Evolutionary conservation across 2,888 invertebrate species (phyloP).

Genomic region (Tetragonisca angustula): DNA sequence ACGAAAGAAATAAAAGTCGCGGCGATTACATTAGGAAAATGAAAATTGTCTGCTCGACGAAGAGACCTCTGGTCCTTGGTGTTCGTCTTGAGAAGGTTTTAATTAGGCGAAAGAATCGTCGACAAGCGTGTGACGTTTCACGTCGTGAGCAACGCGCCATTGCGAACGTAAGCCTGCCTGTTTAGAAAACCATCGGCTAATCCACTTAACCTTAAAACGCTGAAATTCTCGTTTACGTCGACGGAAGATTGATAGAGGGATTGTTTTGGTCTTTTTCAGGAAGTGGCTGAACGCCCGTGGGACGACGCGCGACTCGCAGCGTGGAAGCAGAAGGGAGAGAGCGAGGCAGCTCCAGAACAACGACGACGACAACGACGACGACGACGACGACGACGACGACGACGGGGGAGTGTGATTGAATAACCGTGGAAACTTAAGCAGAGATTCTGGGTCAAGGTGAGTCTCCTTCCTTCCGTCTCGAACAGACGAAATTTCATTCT

Average conservation of each 20-base stretch:
- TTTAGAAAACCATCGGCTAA: constrained; percentile 43
- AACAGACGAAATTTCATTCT: constrained; percentile 19
- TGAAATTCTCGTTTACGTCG: constrained; percentile 52
- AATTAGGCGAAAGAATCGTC: constrained; percentile 38
- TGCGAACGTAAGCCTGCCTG: constrained; percentile 29
- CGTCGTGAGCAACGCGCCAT: not conserved
- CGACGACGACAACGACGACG: no score
- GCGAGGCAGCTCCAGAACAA: constrained; percentile 29
- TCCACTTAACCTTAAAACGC: constrained; percentile 58
- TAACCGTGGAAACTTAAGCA: constrained; percentile 54
- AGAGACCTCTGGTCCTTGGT: not conserved
- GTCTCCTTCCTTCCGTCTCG: constrained; percentile 7
- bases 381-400: no score
- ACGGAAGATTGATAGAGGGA: constrained; percentile 60
- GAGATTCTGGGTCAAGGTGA: constrained; percentile 63
- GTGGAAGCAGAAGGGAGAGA: constrained; percentile 15
- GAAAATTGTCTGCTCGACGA: not conserved
- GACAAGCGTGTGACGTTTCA: constrained; percentile 19
- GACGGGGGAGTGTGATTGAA: constrained; percentile 40
- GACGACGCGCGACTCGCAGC: constrained; percentile 28
- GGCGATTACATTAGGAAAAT: not conserved
- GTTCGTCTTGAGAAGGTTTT: constrained; percentile 6
- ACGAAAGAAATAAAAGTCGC: not conserved
- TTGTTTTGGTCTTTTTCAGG: constrained; percentile 58
- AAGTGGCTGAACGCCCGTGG: constrained; percentile 25